Conservation (phyloP, 2,888 invertebrate species). For the Limnephilus rhombicus region DNA sequence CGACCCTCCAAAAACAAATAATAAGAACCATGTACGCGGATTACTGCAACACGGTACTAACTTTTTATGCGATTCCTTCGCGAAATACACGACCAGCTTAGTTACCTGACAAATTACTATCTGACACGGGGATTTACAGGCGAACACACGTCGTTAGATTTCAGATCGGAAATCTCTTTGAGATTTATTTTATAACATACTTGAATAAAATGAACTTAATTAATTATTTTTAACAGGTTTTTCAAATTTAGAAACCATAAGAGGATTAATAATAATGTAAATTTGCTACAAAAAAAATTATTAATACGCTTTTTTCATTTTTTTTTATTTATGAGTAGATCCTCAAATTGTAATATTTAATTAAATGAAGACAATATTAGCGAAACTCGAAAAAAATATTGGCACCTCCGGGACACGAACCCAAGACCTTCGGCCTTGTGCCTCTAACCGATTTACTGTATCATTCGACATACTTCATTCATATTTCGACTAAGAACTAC, state of each 20-base stretch:
- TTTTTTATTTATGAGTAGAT: too few species aligned
- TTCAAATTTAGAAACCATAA: neutral
- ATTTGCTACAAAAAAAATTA: neutral
- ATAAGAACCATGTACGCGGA: constrained; percentile 44
- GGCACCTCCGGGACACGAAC: too few species aligned
- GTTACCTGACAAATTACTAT: constrained; percentile 50
- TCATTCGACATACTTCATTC: too few species aligned
- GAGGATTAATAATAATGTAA: neutral
- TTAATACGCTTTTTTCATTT: neutral
- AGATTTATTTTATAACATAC: constrained; percentile 14
- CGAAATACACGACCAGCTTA: constrained; percentile 35
- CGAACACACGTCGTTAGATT: constrained; percentile 30
- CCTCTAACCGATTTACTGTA: too few species aligned
- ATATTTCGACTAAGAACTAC: too few species aligned
- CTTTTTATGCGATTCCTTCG: constrained; percentile 49
- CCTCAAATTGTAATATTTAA: too few species aligned
- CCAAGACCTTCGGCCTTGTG: too few species aligned
- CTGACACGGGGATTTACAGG: constrained; percentile 36
- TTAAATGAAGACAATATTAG: too few species aligned
- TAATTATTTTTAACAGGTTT: neutral
- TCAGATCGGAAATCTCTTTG: neutral
- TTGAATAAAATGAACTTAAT: neutral
- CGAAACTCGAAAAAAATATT: too few species aligned
- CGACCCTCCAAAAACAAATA: constrained; percentile 43
- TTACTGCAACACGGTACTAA: constrained; percentile 44